These are phyloP conservation scores for Drosophila dunni DNA, from an alignment of 1,140 invertebrate species.

Conservation along the genomic window DNA sequence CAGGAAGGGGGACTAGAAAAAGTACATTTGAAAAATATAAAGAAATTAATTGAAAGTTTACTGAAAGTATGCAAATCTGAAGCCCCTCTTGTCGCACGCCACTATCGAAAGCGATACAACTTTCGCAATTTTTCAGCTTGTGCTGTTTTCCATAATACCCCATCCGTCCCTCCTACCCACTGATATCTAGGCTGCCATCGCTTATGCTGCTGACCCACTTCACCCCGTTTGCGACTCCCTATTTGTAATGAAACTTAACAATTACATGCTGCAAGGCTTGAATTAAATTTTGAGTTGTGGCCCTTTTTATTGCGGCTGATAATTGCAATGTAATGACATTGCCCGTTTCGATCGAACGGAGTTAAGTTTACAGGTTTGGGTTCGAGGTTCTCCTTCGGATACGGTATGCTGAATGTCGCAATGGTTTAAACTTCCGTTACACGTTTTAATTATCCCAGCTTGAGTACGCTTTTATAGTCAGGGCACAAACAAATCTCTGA, in stretches of 20 bases:
- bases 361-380: conserved; percentile 23
- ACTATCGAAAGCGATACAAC: conserved; percentile 53
- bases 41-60: too few relatives aligned
- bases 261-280: conserved; percentile 65
- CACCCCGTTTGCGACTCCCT: neutral
- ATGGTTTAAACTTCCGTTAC: conserved; percentile 1
- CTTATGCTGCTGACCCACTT: neutral
- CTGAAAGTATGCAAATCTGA: neutral
- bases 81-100: neutral
- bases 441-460: conserved; percentile 73
- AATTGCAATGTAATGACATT: conserved; percentile 79
- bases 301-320: conserved; percentile 75
- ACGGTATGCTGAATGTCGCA: neutral
- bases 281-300: conserved; percentile 78
- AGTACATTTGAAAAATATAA: too few relatives aligned
- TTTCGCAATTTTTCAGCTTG: conserved; percentile 69
- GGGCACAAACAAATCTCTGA: conserved; percentile 38
- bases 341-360: conserved; percentile 26
- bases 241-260: conserved; percentile 76
- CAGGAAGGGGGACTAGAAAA: too few relatives aligned
- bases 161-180: conserved; percentile 1
- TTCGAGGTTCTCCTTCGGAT: neutral
- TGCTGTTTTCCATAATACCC: conserved; percentile 51
- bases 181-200: conserved; percentile 30
- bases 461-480: conserved; percentile 23